Percentiles rank a stretch among this genome's conserved stretches.
phyloP scores from a whole-genome alignment of 2,113 vertebrate species.

The Zapornia atra region DNA sequence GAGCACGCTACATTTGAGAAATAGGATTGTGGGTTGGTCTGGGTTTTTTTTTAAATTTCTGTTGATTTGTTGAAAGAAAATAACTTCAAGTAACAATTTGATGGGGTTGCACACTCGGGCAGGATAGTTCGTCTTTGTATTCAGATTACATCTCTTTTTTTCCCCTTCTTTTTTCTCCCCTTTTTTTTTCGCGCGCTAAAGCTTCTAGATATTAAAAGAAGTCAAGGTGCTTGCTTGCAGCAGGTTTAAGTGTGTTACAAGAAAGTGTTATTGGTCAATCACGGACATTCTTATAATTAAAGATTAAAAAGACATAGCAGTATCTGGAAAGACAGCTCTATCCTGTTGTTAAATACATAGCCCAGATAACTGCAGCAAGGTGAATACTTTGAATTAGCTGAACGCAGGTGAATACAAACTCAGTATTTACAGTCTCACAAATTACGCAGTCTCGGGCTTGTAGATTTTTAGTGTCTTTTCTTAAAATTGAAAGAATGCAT shows the following conservation, averaged over 20 bases:
- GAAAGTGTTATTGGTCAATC: not conserved
- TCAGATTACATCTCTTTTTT: not conserved
- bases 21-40: not conserved
- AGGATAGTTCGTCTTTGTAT: not conserved
- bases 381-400: not conserved
- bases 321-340: not conserved
- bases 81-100: constrained; percentile 3
- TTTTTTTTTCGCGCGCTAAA: not conserved
- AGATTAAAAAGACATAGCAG: not conserved
- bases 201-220: not conserved
- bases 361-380: not conserved
- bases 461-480: not conserved
- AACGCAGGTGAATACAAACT: constrained; percentile 19
- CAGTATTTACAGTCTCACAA: not conserved
- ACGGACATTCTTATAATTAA: not conserved
- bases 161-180: too few relatives aligned
- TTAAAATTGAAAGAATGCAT: not conserved
- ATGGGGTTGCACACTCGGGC: not conserved
- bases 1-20: not conserved
- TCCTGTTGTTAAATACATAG: not conserved
- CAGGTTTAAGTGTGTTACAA: not conserved
- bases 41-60: not conserved
- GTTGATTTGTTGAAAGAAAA: not conserved
- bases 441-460: not conserved
- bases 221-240: not conserved